These are phyloP conservation scores for Corydoras maculifer DNA, from an alignment of 2,113 vertebrate genomes.

Conservation along the genomic window DNA sequence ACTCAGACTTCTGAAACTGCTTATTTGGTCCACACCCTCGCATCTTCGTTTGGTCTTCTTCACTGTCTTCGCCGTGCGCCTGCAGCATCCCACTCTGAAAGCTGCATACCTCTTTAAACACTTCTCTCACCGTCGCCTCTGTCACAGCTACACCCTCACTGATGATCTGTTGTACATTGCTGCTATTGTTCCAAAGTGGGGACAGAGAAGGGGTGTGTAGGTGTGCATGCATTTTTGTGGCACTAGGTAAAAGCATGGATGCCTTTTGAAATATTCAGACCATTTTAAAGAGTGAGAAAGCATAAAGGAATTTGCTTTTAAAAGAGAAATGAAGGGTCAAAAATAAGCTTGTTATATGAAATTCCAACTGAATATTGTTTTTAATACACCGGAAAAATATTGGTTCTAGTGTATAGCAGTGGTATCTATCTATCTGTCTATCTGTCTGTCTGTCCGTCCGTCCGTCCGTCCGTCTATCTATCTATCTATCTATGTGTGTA, in stretches of 20 bases:
- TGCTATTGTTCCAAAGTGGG: constrained; percentile 28
- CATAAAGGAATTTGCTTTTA: constrained; percentile 36
- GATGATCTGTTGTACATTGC: constrained; percentile 26
- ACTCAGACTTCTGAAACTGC: neutral
- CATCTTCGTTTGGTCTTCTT: neutral
- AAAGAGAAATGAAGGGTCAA: neutral
- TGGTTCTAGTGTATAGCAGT: no score
- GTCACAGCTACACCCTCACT: constrained; percentile 25
- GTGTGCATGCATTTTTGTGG: constrained; percentile 20
- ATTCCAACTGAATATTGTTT: no score
- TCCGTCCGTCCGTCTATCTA: no score
- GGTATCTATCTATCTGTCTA: neutral
- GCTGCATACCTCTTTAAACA: constrained; percentile 2
- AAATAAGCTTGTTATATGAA: no score
- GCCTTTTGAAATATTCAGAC: constrained; percentile 36
- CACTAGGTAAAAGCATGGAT: constrained; percentile 30
- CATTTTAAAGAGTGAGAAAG: constrained; percentile 12
- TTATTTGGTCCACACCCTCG: neutral
- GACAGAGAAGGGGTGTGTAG: constrained; percentile 29
- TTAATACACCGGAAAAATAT: no score
- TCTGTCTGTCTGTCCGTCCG: neutral
- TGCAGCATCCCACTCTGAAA: neutral
- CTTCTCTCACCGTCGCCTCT: constrained; percentile 4
- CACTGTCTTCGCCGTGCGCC: neutral
- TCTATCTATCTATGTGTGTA: neutral